Conservation (phyloP, 1,140 invertebrate species). For the Polyergus mexicanus region DNA sequence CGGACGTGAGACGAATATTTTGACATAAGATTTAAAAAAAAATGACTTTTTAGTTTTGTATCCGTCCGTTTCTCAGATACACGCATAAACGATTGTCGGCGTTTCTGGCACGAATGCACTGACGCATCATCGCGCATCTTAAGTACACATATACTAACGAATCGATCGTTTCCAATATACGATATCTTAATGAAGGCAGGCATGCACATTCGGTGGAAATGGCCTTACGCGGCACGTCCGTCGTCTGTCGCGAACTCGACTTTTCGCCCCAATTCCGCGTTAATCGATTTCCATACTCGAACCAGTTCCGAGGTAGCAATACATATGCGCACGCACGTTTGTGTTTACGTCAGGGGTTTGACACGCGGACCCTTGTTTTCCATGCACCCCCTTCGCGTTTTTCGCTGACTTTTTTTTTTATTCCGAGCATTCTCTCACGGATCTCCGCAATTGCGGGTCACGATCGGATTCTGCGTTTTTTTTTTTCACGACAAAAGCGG, state of each 20-base stretch:
- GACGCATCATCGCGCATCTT: not conserved
- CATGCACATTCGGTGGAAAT: not conserved
- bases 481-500: constrained; percentile 1
- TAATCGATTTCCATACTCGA: constrained; percentile 67
- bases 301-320: constrained; percentile 16
- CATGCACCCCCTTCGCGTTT: not conserved
- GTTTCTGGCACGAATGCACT: not conserved
- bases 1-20: constrained; percentile 1
- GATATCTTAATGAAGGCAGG: constrained; percentile 19
- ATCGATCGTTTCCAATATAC: constrained; percentile 11
- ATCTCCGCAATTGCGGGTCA: constrained; percentile 46
- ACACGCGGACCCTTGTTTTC: not conserved
- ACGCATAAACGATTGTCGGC: no score
- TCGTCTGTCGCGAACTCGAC: constrained; percentile 66
- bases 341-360: constrained; percentile 15
- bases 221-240: constrained; percentile 57
- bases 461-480: constrained; percentile 45
- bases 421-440: not conserved
- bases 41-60: no score
- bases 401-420: not conserved
- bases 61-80: no score
- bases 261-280: constrained; percentile 70
- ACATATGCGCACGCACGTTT: constrained; percentile 53
- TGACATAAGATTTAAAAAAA: not conserved
- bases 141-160: not conserved